Conservation (phyloP, 2,113 vertebrate species). For the Cyanoderma ruficeps region DNA sequence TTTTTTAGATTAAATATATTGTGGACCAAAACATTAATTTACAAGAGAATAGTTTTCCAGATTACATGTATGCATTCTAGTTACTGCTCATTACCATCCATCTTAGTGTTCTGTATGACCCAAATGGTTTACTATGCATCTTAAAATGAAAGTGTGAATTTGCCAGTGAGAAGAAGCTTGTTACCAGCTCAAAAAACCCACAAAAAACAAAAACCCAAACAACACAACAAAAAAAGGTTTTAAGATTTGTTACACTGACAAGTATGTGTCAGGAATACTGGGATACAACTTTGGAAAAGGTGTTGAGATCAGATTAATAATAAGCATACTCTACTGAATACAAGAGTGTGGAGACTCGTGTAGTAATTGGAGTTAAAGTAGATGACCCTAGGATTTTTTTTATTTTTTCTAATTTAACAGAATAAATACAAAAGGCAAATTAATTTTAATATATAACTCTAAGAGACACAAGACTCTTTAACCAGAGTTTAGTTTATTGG, state of each 20-base stretch:
- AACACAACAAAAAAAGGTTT: rapidly evolving
- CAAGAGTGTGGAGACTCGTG: background rate
- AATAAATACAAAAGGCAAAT: background rate
- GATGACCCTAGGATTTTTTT: background rate
- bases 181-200: background rate
- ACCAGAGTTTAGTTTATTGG: background rate
- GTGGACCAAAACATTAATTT: background rate
- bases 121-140: background rate
- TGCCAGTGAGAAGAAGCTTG: background rate
- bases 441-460: background rate
- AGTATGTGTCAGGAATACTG: background rate
- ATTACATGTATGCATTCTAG: background rate
- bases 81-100: background rate
- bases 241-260: background rate
- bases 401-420: background rate
- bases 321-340: background rate
- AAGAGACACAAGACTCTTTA: background rate
- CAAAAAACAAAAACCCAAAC: too few species aligned
- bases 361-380: background rate
- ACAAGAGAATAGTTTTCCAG: background rate
- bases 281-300: background rate
- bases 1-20: background rate
- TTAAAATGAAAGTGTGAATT: background rate
- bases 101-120: background rate
- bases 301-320: background rate